These are phyloP conservation scores for Dascillus cervinus DNA, from an alignment of 2,888 invertebrate genomes.

Conservation along the genomic window DNA sequence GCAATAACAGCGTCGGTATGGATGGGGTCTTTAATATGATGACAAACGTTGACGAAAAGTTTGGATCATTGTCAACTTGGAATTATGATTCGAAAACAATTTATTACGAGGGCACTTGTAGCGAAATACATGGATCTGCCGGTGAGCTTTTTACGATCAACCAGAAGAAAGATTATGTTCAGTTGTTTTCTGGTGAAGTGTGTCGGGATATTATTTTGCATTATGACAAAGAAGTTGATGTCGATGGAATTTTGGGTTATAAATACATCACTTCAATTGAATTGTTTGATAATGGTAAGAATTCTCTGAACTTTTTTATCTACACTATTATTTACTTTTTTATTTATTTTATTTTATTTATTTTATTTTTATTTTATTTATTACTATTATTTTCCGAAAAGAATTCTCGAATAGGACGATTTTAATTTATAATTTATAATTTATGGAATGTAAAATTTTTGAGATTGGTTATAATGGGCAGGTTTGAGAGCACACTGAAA, in stretches of 20 bases:
- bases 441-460: too few relatives aligned
- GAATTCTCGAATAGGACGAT: too few relatives aligned
- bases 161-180: constrained; percentile 49
- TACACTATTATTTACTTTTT: too few relatives aligned
- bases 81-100: constrained; percentile 54
- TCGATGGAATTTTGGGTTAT: constrained; percentile 56
- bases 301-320: too few relatives aligned
- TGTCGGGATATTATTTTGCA: constrained; percentile 62
- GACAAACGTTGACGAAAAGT: constrained; percentile 58
- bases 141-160: constrained; percentile 74
- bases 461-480: too few relatives aligned
- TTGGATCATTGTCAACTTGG: constrained; percentile 67
- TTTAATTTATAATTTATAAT: too few relatives aligned
- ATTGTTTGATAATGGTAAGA: constrained; percentile 60
- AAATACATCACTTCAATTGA: constrained; percentile 57
- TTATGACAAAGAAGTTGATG: constrained; percentile 49
- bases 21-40: constrained; percentile 71
- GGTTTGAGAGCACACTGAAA: too few relatives aligned
- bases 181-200: constrained; percentile 65
- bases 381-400: too few relatives aligned
- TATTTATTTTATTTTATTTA: too few relatives aligned
- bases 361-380: too few relatives aligned
- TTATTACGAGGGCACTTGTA: constrained; percentile 49
- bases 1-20: constrained; percentile 62
- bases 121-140: constrained; percentile 60